A percentile compares a stretch with the other conserved stretches of the same genome.
Conservation (phyloP, 2,113 vertebrate species). For the Abramis brama region DNA sequence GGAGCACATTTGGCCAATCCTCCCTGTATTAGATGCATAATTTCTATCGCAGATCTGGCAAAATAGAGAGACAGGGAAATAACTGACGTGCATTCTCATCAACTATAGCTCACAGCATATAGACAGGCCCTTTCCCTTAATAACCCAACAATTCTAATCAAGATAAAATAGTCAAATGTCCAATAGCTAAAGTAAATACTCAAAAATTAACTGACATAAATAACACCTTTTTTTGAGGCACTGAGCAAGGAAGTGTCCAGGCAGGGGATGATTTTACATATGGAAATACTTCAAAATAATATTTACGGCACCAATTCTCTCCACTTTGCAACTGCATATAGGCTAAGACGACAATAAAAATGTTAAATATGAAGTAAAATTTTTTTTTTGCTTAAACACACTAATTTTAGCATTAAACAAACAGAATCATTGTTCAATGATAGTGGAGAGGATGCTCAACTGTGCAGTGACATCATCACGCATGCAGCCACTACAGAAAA, state of each 20-base stretch:
- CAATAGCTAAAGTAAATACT: background rate
- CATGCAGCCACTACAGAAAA: too few relatives aligned
- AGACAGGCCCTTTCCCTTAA: conserved; percentile 14
- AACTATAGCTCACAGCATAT: background rate
- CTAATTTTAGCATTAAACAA: background rate
- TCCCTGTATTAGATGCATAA: background rate
- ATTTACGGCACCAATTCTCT: background rate
- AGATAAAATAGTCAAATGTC: conserved; percentile 1
- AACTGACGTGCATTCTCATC: background rate
- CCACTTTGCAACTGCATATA: background rate
- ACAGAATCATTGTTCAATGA: background rate
- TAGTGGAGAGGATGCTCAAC: background rate
- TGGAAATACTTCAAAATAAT: background rate
- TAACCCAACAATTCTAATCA: conserved; percentile 4
- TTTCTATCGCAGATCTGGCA: background rate
- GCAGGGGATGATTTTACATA: background rate
- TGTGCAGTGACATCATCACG: background rate
- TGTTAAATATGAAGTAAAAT: background rate
- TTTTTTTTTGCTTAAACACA: background rate
- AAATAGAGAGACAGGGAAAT: background rate
- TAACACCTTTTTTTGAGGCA: background rate
- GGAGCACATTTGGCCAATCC: background rate
- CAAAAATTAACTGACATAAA: background rate
- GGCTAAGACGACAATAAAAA: background rate
- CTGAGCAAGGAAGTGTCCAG: background rate